Percentiles rank a stretch among this genome's conserved stretches.
Evolutionary conservation across 2,113 vertebrate genomes (phyloP).

Genomic region (Sciurus niger): DNA sequence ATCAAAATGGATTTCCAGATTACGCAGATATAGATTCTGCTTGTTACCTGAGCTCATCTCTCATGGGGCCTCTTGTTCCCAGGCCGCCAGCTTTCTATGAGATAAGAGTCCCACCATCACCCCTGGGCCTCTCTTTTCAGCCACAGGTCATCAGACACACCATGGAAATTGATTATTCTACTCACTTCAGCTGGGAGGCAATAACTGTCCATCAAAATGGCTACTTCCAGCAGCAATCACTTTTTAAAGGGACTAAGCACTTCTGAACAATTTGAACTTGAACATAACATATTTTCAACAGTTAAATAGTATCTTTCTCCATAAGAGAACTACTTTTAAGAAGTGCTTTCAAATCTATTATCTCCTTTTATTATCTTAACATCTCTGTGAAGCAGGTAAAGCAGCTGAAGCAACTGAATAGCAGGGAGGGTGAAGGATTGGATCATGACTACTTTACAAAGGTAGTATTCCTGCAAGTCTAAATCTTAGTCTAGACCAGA

Average conservation of each 20-base stretch:
- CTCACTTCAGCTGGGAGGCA: conserved; percentile 67
- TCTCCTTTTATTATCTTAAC: conserved; percentile 73
- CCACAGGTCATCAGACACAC: conserved; percentile 71
- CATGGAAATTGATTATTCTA: conserved; percentile 75
- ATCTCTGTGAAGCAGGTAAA: conserved; percentile 67
- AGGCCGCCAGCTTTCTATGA: conserved; percentile 46
- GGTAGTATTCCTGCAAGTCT: neutral
- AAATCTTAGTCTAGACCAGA: neutral
- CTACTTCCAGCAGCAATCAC: conserved; percentile 62
- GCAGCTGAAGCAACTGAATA: conserved; percentile 34
- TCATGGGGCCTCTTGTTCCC: neutral
- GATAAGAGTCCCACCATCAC: conserved; percentile 31
- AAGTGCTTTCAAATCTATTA: conserved; percentile 72
- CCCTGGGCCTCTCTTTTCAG: conserved; percentile 51
- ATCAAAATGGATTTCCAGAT: conserved; percentile 71
- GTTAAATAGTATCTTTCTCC: conserved; percentile 77
- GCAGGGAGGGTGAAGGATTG: neutral
- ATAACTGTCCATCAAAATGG: conserved; percentile 77
- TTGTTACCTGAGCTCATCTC: neutral
- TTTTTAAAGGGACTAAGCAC: conserved; percentile 67
- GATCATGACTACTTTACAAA: neutral
- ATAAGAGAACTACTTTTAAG: conserved; percentile 68
- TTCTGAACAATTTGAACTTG: conserved; percentile 77
- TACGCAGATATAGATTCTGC: neutral
- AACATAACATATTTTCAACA: conserved; percentile 77